These are phyloP conservation scores for Agrotis clavis DNA, from an alignment of 2,888 invertebrate species.

Conservation along the genomic window DNA sequence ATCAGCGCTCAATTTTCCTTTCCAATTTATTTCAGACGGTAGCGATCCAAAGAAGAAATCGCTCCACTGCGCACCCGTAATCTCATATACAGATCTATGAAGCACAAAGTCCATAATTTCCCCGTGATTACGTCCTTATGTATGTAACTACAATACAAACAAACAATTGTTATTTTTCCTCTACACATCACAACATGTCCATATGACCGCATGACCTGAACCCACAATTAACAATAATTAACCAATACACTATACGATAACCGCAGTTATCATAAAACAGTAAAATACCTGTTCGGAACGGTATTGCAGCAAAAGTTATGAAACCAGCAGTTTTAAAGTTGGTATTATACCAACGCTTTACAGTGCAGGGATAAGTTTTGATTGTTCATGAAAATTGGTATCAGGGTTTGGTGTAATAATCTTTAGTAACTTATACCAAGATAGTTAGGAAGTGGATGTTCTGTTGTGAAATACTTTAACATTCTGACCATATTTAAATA, in stretches of 20 bases:
- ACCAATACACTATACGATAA: slow-evolving; percentile 24
- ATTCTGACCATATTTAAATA: background rate
- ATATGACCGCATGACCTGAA: slow-evolving; percentile 9
- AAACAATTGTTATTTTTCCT: slow-evolving; percentile 9
- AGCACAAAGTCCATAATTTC: slow-evolving; percentile 1
- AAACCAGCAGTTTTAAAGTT: slow-evolving; percentile 22
- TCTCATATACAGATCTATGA: background rate
- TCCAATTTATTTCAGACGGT: too few relatives aligned
- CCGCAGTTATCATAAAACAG: slow-evolving; percentile 19
- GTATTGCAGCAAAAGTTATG: slow-evolving; percentile 44
- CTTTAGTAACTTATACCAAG: background rate
- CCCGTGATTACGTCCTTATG: slow-evolving; percentile 16
- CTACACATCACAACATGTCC: slow-evolving; percentile 15
- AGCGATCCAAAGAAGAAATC: background rate
- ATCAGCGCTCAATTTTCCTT: background rate
- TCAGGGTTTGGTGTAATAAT: slow-evolving; percentile 8
- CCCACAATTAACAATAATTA: slow-evolving; percentile 16
- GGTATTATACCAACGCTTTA: background rate
- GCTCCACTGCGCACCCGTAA: background rate
- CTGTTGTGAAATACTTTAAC: background rate
- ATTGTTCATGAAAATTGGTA: slow-evolving; percentile 21
- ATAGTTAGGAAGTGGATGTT: background rate
- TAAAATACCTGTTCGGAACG: slow-evolving; percentile 28
- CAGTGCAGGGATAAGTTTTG: slow-evolving; percentile 14
- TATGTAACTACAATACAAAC: slow-evolving; percentile 1